These are phyloP conservation scores for Boloria euphrosyne DNA, from an alignment of 2,888 invertebrate species.

Conservation along the genomic window DNA sequence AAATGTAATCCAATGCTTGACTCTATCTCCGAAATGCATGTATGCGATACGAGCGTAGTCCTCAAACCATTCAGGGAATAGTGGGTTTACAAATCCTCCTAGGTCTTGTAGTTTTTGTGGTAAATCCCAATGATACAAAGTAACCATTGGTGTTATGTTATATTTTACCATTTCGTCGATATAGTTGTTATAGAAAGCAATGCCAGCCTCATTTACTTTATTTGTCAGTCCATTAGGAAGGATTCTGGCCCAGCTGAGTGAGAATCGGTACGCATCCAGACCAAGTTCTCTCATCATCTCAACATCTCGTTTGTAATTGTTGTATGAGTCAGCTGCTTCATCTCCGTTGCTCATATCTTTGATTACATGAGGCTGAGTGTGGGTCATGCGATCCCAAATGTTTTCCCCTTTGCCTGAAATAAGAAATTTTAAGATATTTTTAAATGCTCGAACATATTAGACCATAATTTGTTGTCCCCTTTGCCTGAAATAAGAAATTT, in stretches of 20 bases:
- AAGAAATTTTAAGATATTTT: background rate
- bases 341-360: conserved; percentile 74
- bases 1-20: conserved; percentile 81
- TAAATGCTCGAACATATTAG: no score
- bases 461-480: no score
- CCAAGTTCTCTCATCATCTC: conserved; percentile 70
- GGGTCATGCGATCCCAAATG: conserved; percentile 62
- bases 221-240: conserved; percentile 80
- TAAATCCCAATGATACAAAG: conserved; percentile 81
- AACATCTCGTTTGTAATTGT: conserved; percentile 83
- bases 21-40: conserved; percentile 72
- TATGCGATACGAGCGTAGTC: conserved; percentile 73
- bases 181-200: conserved; percentile 85
- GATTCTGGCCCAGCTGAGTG: conserved; percentile 84
- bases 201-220: conserved; percentile 79
- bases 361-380: conserved; percentile 52
- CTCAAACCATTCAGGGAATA: conserved; percentile 71
- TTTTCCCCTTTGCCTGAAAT: conserved; percentile 56
- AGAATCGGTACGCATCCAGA: conserved; percentile 77
- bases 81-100: conserved; percentile 76
- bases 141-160: conserved; percentile 83
- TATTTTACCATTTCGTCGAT: conserved; percentile 83
- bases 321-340: conserved; percentile 81
- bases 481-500: no score
- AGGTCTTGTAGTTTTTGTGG: conserved; percentile 78